Evolutionary conservation across 2,797 vertebrate genomes (phyloP), one percentile per base, ranked within the genome.

Genomic region (Sebastes taczanowskii): DNA sequence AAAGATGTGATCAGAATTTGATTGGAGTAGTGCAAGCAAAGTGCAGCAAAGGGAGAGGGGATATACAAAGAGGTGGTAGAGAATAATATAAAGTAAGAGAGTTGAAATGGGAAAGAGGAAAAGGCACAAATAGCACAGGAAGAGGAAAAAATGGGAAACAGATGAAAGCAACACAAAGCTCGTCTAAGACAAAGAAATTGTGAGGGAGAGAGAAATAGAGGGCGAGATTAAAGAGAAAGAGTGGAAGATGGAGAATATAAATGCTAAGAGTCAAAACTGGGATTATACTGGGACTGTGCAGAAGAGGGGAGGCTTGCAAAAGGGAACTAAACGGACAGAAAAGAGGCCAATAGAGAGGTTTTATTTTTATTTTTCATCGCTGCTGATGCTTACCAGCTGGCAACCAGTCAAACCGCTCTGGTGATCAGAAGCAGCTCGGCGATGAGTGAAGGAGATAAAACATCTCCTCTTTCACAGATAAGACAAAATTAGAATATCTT

Each of bases 1-100:
- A 74, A 76, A 83, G 89, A 93, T 91, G 93, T 93, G 90, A 93
- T 91, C 82, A 71, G 92, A 91, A 94, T 93, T 74, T 86, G 86
- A 91, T 89, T 77, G 84, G 71, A 75, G 74, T 11, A 55, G 74
- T 59, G 80, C 70, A 86, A 84, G 72, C 66, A 76, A 74, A 87
- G 74, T 81, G 78, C 59, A 61, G 80, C 30, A 69, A 74, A 67
- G 68, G 69, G 71, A 83, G 80, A 65, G 34, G 11, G 63, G 56
- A 63, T 72, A 73, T 72, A 82, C 81, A 84, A 88, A 84, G 77
- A 80, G 61, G 72, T 63, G 63, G 55, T 69, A 67, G 60, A 73
- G 77, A 86, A 83, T 87, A 80, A 65, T 71, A 77, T 72, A 77
- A 89, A 81, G 80, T 65, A 42, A 71, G 42, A 55, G 71, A 79